Base-by-base conservation (phyloP, 2,797 vertebrate species). In the Myiotriccus ornatus region DNA sequence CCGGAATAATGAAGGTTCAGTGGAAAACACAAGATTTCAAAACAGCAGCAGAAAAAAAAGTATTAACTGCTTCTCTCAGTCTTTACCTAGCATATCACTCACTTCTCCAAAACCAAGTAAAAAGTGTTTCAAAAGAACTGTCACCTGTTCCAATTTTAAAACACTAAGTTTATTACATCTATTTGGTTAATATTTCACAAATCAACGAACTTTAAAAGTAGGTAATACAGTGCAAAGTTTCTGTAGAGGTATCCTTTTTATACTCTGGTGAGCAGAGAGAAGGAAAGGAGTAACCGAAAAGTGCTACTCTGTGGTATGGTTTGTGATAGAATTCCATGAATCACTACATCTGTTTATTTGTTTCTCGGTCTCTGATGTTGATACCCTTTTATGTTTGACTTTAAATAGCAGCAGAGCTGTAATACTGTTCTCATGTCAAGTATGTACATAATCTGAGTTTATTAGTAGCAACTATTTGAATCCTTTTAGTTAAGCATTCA, bases 341-440 rank as follows among this genome's bases (percentile, higher is more conserved):
- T 93, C 70, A 90, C 37, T 60, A 75, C 20, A 74, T 27, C 34
- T 59, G 25, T 52, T 1, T 79, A 23, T 79, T 90, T 84, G 64
- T 78, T 92, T 92, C 27, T 76, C 34, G 1, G 70, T 56, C 62
- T 89, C 74, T 87, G 74, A 67, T 87, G 80, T 63, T 64, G 15
- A 43, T 91, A 62, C 14, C 20, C 65, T 88, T 88, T 94, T 76
- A 59, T 73, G 67, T 95, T 87, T 90, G 62, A 60, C 41, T 83
- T 85, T 47, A 84, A 84, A 60, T 39, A 87, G 37, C 24, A 86
- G 62, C 50, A 84, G 52, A 87, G 41, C 41, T 89, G n/a, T 91
- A 62, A 63, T 73, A 14, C n/a, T 80, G 8, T 59, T 84, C 86
- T 91, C 23, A 18, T 75, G 53, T 89, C 19, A 52, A 55, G 23